Conservation (phyloP, 92 coral and sea anemone species). For the Phymanthus crucifer region DNA sequence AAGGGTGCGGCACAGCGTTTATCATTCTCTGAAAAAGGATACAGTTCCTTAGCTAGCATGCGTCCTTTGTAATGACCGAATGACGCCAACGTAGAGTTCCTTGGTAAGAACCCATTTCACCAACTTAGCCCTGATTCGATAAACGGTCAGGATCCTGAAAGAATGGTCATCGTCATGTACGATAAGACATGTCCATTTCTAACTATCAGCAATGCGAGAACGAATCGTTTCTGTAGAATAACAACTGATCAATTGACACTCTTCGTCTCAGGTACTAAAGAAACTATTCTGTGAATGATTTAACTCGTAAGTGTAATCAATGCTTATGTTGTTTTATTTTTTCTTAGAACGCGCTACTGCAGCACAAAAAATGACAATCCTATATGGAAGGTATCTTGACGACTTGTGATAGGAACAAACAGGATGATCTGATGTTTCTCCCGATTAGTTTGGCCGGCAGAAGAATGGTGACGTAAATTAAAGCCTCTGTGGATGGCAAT, state of each 20-base stretch:
- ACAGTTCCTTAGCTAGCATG: conserved; percentile 21
- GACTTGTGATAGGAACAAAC: conserved; percentile 45
- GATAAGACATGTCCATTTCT: conserved; percentile 35
- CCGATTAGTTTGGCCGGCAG: conserved; percentile 56
- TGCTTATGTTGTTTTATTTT: no score
- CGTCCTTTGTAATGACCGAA: conserved; percentile 9
- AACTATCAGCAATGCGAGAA: conserved; percentile 38
- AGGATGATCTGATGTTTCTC: conserved; percentile 47
- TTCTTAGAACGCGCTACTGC: conserved; percentile 59
- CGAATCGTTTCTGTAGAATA: conserved; percentile 40
- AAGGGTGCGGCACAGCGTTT: conserved; percentile 66
- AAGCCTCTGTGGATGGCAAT: conserved; percentile 62
- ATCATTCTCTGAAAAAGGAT: conserved; percentile 49
- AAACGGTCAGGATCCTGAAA: conserved; percentile 21
- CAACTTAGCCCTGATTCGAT: conserved; percentile 8
- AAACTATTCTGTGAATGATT: not conserved
- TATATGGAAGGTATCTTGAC: conserved; percentile 71
- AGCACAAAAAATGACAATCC: conserved; percentile 39
- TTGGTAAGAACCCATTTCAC: conserved; percentile 7
- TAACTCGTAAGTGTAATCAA: not conserved
- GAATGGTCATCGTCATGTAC: conserved; percentile 33
- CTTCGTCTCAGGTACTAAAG: conserved; percentile 41
- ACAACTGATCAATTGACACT: conserved; percentile 36
- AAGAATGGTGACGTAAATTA: conserved; percentile 53
- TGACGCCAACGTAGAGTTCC: conserved; percentile 21